Evolutionary conservation across 2,888 invertebrate genomes (phyloP), one percentile per base, ranked within the genome.

Genomic region (Cataglyphis cursor): DNA sequence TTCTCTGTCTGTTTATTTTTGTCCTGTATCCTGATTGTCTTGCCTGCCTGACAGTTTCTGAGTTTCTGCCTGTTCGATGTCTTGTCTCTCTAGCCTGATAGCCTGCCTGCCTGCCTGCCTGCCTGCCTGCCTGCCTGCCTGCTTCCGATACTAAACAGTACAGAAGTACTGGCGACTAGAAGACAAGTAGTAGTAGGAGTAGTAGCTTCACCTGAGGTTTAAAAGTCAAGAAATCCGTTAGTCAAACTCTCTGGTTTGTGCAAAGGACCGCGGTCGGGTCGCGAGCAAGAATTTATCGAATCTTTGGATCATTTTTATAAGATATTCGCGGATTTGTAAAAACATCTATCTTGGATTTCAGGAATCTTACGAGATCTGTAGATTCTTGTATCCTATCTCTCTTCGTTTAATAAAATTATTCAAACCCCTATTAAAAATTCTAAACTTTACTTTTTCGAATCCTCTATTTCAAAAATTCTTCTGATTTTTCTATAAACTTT

Each of bases 121-220:
- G 65, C 65, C 65, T 75, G 75, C 94, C 94, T 94, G 24, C 24
- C 76, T 65, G 65, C 41, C 44, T 31, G 31, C 94, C 94, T 94
- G 94, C 94, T 12, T 94, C 94, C 94, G 92, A 92, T 93, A 94
- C 94, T 94, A 95, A 94, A 94, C 93, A 93, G 94, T 94, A 94
- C 93, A 92, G 90, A 90, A 92, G 94, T 94, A 95, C 94, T 94
- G 94, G 91, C 92, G 93, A 94, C 94, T 94, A 95, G 94, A 94
- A 93, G 94, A 94, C 94, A 94, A 94, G 94, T 93, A 76, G 76
- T 93, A 93, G 76, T 68, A 78, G 78, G 41, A 78, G 78, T 78
- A 80, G 94, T 94, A 94, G 93, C 90, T 92, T 94, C 93, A 95
- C 95, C 95, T 95, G 94, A 94, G 94, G 94, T 95, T 95, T 88